Percentiles rank a stretch among this genome's conserved stretches.
phyloP scores from a whole-genome alignment of 1,140 invertebrate genomes.

The Muscidifurax raptorellus region DNA sequence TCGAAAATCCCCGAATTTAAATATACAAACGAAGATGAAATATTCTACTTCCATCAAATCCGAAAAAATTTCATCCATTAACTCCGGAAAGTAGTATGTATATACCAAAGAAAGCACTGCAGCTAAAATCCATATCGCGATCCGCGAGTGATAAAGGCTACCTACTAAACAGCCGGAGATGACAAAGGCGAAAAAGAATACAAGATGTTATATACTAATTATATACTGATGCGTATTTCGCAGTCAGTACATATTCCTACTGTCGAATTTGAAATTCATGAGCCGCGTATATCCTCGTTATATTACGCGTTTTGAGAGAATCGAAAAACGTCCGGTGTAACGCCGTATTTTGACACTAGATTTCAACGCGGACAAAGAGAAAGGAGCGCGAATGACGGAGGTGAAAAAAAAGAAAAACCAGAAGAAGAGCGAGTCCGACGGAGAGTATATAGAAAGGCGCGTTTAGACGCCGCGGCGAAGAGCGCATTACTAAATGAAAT shows the following conservation, averaged over 20 bases:
- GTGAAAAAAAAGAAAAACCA: conserved; percentile 13
- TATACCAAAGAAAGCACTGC: neutral
- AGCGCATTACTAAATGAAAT: neutral
- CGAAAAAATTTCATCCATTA: conserved; percentile 19
- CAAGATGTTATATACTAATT: too few relatives aligned
- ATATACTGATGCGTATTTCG: neutral
- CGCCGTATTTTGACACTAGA: neutral
- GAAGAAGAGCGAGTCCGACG: neutral
- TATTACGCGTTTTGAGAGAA: neutral
- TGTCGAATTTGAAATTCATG: conserved; percentile 36
- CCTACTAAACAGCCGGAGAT: neutral
- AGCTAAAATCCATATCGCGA: neutral
- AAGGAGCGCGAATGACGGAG: conserved; percentile 3
- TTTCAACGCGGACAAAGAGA: conserved; percentile 9
- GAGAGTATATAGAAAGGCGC: conserved; percentile 50
- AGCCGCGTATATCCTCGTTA: too few relatives aligned
- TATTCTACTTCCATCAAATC: neutral
- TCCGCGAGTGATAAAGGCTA: neutral
- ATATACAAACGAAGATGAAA: neutral
- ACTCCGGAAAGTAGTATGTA: neutral
- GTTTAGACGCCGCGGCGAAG: neutral
- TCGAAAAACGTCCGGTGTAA: conserved; percentile 34
- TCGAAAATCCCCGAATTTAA: too few relatives aligned
- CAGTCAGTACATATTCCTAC: too few relatives aligned
- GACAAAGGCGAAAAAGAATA: conserved; percentile 22